Evolutionary conservation across 2,113 vertebrate genomes (phyloP).

Genomic region (Myotis yumanensis): DNA sequence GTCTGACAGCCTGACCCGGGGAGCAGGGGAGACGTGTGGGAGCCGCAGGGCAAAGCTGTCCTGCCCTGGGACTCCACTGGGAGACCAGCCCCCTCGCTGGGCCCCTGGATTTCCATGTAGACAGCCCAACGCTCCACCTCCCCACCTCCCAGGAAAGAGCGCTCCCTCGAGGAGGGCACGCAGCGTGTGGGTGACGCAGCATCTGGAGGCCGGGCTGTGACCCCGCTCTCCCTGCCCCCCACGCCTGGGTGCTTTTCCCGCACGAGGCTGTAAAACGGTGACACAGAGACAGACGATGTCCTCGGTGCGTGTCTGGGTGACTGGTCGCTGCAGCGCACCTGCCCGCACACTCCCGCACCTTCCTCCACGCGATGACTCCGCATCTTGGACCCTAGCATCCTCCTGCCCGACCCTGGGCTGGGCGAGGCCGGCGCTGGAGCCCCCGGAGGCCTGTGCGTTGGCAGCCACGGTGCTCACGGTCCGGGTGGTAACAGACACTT

Average conservation of each 20-base stretch:
- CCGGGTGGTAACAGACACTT: too few species aligned
- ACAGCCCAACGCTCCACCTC: background rate
- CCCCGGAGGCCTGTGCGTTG: background rate
- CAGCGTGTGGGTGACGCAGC: background rate
- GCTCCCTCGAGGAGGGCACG: background rate
- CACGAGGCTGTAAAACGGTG: background rate
- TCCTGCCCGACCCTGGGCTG: background rate
- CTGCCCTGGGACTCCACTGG: fast-evolving
- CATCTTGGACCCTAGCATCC: fast-evolving
- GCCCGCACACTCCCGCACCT: fast-evolving
- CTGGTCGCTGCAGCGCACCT: background rate
- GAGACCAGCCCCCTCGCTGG: background rate
- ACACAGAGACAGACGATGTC: background rate
- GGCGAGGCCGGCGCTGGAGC: background rate
- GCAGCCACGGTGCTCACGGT: too few species aligned
- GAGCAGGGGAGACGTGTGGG: fast-evolving
- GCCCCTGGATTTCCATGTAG: fast-evolving
- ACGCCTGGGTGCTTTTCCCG: fast-evolving
- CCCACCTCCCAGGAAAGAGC: background rate
- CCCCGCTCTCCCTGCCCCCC: background rate
- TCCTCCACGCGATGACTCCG: background rate
- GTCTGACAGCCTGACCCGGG: background rate
- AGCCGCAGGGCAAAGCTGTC: fast-evolving
- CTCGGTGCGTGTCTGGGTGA: background rate
- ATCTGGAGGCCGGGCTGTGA: background rate